Evolutionary conservation across 2,888 invertebrate genomes (phyloP), one percentile per base, ranked within the genome.

Genomic region (Tetragnatha montana): DNA sequence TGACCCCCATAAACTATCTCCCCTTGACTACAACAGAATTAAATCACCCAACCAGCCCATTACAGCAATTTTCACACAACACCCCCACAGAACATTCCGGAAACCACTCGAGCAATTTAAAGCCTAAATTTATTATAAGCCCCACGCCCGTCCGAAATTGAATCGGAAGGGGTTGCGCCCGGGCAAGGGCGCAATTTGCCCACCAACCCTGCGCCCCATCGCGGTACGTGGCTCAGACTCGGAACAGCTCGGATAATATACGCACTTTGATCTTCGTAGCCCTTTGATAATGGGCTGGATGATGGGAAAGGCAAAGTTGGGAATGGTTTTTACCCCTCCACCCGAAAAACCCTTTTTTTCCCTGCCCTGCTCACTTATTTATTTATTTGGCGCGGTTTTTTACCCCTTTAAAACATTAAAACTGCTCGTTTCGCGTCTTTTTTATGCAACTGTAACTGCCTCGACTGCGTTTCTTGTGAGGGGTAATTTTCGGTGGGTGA

Each of bases 261-360:
- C 89, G 70, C 89, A 89, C 89, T 89, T 89, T 89, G 89, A 89
- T 89, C 89, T 85, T 75, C 81, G 75, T 78, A 85, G 81, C 81
- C 85, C 85, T 76, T 73, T 85, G 81, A 89, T 89, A 89, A 89
- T 89, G 89, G 89, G 76, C 85, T 89, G 89, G 89, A 50, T 89
- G 89, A 89, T 89, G 85, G 60, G 89, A 75, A 85, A 85, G 85
- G 76, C 76, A 82, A 88, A 88, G 78, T 68, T 81, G 89, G 85
- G 85, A 81, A 81, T 73, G 85, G 71, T 76, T 81, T 81, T 84
- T 76, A 73, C 74, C 51, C 73, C 81, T 76, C 19, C 22, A 10
- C 12, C 51, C 47, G 12, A 73, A n/a, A 47, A 47, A 19, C 68
- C 75, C 69, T 71, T 49, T 78, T 78, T 60, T 80, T 35, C 47